Percentiles rank a stretch among this genome's conserved stretches.
Evolutionary conservation across 2,113 vertebrate genomes (phyloP).

Genomic region (Coturnix japonica): DNA sequence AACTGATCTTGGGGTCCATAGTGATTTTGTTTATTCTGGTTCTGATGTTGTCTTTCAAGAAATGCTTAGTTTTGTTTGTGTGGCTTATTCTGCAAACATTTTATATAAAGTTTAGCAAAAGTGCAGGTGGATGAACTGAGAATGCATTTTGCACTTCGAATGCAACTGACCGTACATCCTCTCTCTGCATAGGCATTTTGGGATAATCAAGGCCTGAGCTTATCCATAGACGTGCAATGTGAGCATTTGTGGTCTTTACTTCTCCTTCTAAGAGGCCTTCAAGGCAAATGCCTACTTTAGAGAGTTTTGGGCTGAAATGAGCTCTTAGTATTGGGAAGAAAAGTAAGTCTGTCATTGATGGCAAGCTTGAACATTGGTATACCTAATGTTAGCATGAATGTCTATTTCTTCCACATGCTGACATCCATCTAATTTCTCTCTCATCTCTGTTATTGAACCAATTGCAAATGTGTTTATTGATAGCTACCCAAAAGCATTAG

Average conservation of each 20-base stretch:
- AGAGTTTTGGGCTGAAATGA: background rate
- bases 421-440: background rate
- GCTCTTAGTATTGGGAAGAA: background rate
- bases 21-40: background rate
- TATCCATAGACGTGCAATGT: background rate
- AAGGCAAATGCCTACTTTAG: background rate
- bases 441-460: background rate
- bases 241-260: background rate
- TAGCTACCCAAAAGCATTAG: background rate
- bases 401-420: background rate
- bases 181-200: background rate
- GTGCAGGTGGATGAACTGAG: background rate
- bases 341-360: background rate
- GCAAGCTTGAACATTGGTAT: background rate
- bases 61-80: background rate
- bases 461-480: background rate
- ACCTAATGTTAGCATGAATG: background rate
- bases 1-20: background rate
- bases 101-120: background rate
- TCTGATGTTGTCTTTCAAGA: background rate
- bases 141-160: background rate
- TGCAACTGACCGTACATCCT: background rate
- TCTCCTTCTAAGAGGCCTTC: too few relatives aligned
- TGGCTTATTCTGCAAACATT: background rate
- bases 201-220: background rate